Evolutionary conservation across 2,888 invertebrate genomes (phyloP), one percentile per base, ranked within the genome.

Genomic region (Hirtodrosophila confusa): DNA sequence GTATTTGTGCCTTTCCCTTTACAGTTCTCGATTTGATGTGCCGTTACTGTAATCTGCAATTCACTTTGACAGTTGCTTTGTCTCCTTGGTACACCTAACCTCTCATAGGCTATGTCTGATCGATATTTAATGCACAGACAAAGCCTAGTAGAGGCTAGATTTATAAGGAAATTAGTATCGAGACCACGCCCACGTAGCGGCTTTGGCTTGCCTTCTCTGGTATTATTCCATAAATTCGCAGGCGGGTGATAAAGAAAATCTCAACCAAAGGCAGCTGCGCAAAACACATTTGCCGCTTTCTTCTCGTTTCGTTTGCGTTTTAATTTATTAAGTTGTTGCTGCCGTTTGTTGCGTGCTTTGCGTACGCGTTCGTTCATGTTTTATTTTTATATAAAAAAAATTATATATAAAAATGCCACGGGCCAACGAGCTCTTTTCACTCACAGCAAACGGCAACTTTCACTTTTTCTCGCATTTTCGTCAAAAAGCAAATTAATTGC

Each of bases 61-160:
- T 50, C 12, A 48, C 31, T 49, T 56, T 27, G n/a, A 33, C 31
- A 37, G 36, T 23, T 48, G 36, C 10, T 48, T 67, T 53, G 48
- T 50, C 83, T 82, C 90, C 91, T 88, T 91, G 90, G 90, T 91
- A 92, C 92, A 93, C 93, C 93, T 93, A 93, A 93, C 93, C 93
- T 93, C 93, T 93, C 92, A 93, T 92, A 93, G 93, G 93, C 93
- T 93, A 93, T 93, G 93, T 93, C 93, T 92, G 91, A 90, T 78
- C 37, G 40, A 27, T 23, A 35, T 74, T 61, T 4, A 69, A 69
- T 51, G 76, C 87, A 93, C 93, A 93, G 93, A 93, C 93, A 93
- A 93, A 93, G 93, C 93, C 93, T 93, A 93, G 93, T 93, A 93
- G 93, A 93, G 93, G 93, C 93, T 93, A 93, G 91, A 92, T 92